These are phyloP conservation scores for Cynopterus brachyotis DNA, from an alignment of 2,113 vertebrate genomes.

Conservation along the genomic window DNA sequence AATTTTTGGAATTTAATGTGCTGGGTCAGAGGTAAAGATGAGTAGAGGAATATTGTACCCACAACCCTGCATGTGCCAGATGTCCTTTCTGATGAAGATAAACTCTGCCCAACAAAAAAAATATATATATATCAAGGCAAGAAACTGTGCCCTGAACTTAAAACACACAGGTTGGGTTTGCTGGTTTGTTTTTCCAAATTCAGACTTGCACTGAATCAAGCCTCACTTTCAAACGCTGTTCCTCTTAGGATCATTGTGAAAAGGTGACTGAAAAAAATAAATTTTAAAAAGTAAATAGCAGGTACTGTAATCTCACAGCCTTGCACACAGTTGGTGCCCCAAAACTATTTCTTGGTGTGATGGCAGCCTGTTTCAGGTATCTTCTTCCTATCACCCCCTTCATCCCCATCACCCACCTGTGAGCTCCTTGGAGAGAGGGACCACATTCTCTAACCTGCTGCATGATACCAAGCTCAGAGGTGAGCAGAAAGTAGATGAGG, in stretches of 20 bases:
- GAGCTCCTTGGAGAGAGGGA: not conserved
- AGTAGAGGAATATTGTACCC: not conserved
- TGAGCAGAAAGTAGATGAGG: not conserved
- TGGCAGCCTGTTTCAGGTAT: not conserved
- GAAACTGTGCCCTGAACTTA: not conserved
- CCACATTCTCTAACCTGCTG: too few relatives aligned
- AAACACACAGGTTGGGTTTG: not conserved
- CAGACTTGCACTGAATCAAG: not conserved
- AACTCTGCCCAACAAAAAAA: not conserved
- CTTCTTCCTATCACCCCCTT: not conserved
- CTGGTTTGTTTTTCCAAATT: not conserved
- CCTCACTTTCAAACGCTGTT: not conserved
- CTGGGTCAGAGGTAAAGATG: not conserved
- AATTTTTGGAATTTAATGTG: not conserved
- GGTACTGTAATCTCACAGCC: not conserved
- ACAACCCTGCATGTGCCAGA: not conserved
- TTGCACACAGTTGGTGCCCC: not conserved
- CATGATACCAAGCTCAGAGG: not conserved
- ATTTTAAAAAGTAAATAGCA: not conserved
- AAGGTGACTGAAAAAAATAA: not conserved
- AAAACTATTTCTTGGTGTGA: not conserved
- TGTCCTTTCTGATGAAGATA: not conserved
- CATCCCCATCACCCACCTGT: not conserved
- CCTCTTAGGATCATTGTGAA: not conserved
- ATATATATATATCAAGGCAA: not conserved